Percentiles rank a stretch among this genome's conserved stretches.
These are phyloP conservation scores for Mixornis gularis DNA, from an alignment of 2,113 vertebrate genomes.

Conservation along the genomic window DNA sequence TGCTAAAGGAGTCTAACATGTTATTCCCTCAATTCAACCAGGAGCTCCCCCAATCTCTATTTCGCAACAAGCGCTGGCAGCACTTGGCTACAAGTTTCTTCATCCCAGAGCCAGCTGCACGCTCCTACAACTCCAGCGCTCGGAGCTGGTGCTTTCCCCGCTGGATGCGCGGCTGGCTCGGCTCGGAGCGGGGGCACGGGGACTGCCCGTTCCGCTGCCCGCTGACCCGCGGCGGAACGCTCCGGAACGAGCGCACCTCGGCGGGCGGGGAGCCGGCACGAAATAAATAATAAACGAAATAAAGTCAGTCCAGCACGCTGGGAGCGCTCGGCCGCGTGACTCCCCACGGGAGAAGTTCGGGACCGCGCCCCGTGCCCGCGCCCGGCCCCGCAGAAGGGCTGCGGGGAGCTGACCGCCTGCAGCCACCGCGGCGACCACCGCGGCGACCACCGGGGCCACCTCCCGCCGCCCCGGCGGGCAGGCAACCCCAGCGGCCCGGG, in stretches of 20 bases:
- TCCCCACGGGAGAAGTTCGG: background rate
- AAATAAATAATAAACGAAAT: rapidly evolving
- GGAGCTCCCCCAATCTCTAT: background rate
- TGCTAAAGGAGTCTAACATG: rapidly evolving
- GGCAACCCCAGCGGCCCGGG: background rate
- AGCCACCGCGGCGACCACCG: background rate
- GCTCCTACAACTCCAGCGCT: rapidly evolving
- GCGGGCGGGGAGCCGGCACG: background rate
- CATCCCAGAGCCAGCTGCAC: background rate
- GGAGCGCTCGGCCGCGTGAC: background rate
- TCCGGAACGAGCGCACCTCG: background rate
- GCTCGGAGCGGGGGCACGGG: background rate
- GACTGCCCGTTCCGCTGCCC: background rate
- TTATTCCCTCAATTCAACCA: background rate
- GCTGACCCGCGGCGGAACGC: background rate
- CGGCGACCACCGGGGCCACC: background rate
- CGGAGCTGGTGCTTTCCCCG: rapidly evolving
- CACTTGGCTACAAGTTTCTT: background rate
- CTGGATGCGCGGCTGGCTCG: background rate
- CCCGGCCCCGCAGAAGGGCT: background rate
- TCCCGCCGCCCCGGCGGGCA: background rate
- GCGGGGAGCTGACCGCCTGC: rapidly evolving
- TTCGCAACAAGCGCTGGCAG: background rate
- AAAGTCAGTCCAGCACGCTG: background rate
- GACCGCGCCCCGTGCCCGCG: background rate